Evolutionary conservation across 2,113 vertebrate genomes (phyloP).

Genomic region (Campylomormyrus numenius): DNA sequence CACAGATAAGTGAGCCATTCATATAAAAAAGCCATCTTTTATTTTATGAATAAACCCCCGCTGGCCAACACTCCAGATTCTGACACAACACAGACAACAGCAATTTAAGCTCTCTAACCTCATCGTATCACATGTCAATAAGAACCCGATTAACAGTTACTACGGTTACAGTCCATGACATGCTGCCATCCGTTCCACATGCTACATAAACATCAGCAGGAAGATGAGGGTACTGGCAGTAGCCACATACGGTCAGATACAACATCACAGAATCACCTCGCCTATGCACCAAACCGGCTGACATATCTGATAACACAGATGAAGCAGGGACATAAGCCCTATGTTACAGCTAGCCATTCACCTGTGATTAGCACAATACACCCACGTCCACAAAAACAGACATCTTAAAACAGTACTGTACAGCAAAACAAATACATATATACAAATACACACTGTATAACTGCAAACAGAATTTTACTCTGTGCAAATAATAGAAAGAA

Average conservation of each 20-base stretch:
- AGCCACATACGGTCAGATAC: neutral
- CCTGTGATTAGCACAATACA: slow-evolving; percentile 3
- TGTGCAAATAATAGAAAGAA: slow-evolving; percentile 18
- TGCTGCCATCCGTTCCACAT: slow-evolving; percentile 13
- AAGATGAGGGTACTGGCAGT: neutral
- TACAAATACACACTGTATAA: slow-evolving; percentile 16
- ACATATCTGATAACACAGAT: neutral
- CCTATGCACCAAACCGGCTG: neutral
- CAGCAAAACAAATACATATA: slow-evolving; percentile 18
- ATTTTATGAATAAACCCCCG: slow-evolving; percentile 17
- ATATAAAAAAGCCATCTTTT: slow-evolving; percentile 19
- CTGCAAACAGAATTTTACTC: slow-evolving; percentile 5
- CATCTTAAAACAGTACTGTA: slow-evolving; percentile 12
- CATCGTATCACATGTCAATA: slow-evolving; percentile 11
- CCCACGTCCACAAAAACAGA: neutral
- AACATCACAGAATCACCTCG: neutral
- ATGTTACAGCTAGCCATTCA: slow-evolving; percentile 1
- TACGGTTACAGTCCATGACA: slow-evolving; percentile 10
- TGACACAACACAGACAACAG: slow-evolving; percentile 1
- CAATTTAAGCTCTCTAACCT: neutral
- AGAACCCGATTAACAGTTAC: slow-evolving; percentile 4
- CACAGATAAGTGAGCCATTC: neutral
- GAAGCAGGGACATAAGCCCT: too few species aligned
- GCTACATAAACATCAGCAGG: neutral
- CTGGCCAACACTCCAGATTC: slow-evolving; percentile 3